Conservation (phyloP, 1,140 invertebrate species). For the Thaumetopoea pityocampa region DNA sequence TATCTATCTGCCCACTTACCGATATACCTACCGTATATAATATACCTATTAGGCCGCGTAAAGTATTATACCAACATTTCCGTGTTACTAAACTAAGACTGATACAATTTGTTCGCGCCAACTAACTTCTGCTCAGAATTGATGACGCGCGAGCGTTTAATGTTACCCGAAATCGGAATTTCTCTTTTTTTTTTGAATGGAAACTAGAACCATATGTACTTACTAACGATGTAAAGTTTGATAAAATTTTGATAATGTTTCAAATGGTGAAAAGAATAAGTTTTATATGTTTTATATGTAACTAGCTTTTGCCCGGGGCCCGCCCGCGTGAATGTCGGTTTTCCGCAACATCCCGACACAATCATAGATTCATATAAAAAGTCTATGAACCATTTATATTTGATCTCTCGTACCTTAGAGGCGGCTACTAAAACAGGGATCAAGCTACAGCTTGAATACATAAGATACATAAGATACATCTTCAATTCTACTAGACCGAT, state of each 20-base stretch:
- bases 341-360: conserved; percentile 2
- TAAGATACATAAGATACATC: too few relatives aligned
- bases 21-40: too few relatives aligned
- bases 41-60: conserved; percentile 20
- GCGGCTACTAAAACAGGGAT: too few relatives aligned
- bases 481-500: too few relatives aligned
- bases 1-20: too few relatives aligned
- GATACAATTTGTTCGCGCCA: conserved; percentile 37
- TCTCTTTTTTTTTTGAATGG: conserved; percentile 25
- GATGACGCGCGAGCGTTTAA: conserved; percentile 31
- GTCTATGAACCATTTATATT: too few relatives aligned
- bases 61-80: conserved; percentile 36
- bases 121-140: conserved; percentile 32
- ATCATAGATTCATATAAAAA: background rate
- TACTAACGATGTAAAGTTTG: conserved; percentile 22
- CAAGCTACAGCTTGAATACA: too few relatives aligned
- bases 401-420: too few relatives aligned
- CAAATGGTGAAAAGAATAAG: conserved; percentile 33
- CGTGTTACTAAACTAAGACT: conserved; percentile 36
- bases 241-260: conserved; percentile 23
- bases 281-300: conserved; percentile 9
- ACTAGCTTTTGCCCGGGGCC: background rate
- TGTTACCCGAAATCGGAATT: conserved; percentile 28
- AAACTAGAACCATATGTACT: conserved; percentile 13
- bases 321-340: too few relatives aligned